Conservation (phyloP, 2,113 vertebrate species). For the crab-eating macaque (Macaca fascicularis) region DNA sequence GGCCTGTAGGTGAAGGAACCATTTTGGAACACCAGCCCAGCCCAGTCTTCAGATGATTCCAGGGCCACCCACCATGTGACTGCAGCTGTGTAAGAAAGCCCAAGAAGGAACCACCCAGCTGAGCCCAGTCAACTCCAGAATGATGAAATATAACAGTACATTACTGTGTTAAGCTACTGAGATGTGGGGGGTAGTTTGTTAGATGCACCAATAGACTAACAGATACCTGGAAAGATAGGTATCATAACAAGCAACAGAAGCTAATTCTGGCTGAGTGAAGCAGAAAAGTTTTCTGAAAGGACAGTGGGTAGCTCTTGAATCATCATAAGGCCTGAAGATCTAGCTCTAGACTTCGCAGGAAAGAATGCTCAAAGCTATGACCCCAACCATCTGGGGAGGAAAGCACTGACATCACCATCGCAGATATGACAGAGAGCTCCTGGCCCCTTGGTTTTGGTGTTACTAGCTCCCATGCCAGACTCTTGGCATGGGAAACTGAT, state of each 20-base stretch:
- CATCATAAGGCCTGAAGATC: not conserved
- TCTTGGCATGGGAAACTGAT: not conserved
- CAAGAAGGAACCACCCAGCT: not conserved
- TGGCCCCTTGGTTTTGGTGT: not conserved
- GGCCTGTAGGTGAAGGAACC: not conserved
- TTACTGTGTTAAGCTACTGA: not conserved
- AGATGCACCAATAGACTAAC: not conserved
- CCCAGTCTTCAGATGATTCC: not conserved
- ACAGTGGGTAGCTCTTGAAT: not conserved
- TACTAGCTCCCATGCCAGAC: not conserved
- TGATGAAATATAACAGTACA: not conserved
- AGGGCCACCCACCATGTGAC: not conserved
- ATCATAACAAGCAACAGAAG: not conserved
- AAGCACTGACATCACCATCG: accelerated
- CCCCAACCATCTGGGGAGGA: not conserved
- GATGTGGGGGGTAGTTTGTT: not conserved
- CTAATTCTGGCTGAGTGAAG: not conserved
- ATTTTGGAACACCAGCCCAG: not conserved
- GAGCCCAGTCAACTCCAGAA: not conserved
- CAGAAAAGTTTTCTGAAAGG: not conserved
- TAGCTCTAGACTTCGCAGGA: not conserved
- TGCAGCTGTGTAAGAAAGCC: not conserved
- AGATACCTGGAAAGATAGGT: not conserved
- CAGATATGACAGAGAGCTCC: not conserved
- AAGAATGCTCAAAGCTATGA: not conserved